Conservation (phyloP, 2,888 invertebrate species). For the Maniola hyperantus region DNA sequence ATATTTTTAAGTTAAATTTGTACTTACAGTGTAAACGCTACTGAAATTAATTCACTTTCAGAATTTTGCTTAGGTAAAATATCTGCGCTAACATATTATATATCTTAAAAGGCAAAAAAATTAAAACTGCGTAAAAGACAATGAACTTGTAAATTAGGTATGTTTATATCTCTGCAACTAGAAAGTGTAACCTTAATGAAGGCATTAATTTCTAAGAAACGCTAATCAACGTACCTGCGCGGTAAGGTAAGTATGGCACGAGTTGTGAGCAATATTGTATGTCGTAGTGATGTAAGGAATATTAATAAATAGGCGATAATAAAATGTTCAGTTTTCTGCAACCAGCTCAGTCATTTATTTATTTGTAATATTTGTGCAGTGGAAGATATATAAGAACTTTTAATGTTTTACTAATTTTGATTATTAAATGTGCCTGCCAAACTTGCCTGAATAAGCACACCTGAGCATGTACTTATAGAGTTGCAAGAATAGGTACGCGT, state of each 20-base stretch:
- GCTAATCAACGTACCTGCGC: slow-evolving; percentile 34
- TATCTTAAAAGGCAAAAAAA: background rate
- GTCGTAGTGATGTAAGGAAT: slow-evolving; percentile 25
- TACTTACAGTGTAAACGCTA: no score
- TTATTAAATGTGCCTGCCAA: no score
- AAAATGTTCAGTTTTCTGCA: background rate
- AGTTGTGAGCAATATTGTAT: slow-evolving; percentile 29
- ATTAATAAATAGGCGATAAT: background rate
- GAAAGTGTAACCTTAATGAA: slow-evolving; percentile 38
- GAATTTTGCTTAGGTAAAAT: background rate
- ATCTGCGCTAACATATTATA: background rate
- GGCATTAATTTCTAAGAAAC: slow-evolving; percentile 39
- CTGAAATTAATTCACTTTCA: no score
- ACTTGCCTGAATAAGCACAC: no score
- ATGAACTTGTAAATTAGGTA: slow-evolving; percentile 1
- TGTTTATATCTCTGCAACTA: slow-evolving; percentile 14
- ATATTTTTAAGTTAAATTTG: no score
- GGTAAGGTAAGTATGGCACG: slow-evolving; percentile 27
- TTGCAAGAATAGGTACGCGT: background rate
- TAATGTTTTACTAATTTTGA: no score
- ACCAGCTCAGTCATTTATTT: background rate
- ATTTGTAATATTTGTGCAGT: background rate
- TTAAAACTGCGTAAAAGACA: background rate
- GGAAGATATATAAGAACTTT: no score
- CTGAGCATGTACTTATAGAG: no score